Base-by-base conservation (phyloP, 1,140 invertebrate species). In the Drosophila nigrodunni region DNA sequence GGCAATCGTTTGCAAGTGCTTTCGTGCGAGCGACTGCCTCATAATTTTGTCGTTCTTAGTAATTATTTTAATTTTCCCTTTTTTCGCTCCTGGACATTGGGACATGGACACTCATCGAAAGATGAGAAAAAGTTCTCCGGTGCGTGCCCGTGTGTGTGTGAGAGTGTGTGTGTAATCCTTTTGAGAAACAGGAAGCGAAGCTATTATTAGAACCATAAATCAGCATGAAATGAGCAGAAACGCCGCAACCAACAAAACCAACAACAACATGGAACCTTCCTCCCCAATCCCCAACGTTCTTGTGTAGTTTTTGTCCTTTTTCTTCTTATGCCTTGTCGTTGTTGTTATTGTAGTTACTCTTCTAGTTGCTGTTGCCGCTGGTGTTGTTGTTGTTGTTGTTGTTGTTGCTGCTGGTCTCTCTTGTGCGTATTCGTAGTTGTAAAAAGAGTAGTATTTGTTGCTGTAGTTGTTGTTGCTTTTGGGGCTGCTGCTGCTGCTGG, bases 191-290 rank as follows among this genome's bases (percentile, higher is more conserved):
- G 88, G 83, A 90, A 91, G 77, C 80, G 74, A 89, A 85, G 75
- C 90, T 90, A 92, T 92, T 92, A 92, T 92, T 92, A 92, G 90
- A 91, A 90, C 87, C 83, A 92, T 92, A 91, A 92, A 91, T 92
- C 90, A 92, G 90, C 90, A 85, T 83, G 90, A 91, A 91, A 91
- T 90, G 88, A 90, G 82, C 87, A 87, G 78, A 89, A 30, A 85
- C 55, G 79, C 80, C 70, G 62, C 74, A 89, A 64, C 66, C 68
- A 72, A 46, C 57, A 71, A 62, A 57, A 11, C 44, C 54, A 39
- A 21, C 47, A 71, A 41, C 35, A 64, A 59, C 60, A 60, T 18
- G 8, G 15, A 69, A 62, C 47, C 68, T 64, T 15, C 25, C 25
- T 30, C 25, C 25, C 25, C 25, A 4, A 30, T 30, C 6, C 6